A percentile compares a stretch with the other conserved stretches of the same genome.
Conservation (phyloP, 2,797 vertebrate genomes). For the Sebastes hopkinsi region DNA sequence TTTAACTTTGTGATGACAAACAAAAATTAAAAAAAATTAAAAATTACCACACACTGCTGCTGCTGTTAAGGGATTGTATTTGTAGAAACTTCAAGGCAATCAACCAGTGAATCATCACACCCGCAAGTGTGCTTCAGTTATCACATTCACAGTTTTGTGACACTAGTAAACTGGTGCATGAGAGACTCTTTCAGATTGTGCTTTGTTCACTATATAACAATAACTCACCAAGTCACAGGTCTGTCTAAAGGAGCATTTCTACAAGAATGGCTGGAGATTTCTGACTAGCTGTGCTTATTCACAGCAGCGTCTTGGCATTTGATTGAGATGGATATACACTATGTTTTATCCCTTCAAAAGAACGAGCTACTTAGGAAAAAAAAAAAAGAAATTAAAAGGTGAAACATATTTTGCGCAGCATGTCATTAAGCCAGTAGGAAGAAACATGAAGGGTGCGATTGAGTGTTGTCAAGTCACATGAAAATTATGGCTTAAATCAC, state of each 20-base stretch:
- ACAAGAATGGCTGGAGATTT: neutral
- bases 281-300: conserved; percentile 10
- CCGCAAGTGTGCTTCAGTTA: conserved; percentile 54
- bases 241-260: neutral
- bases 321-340: neutral
- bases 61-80: conserved; percentile 33
- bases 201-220: conserved; percentile 13
- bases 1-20: neutral
- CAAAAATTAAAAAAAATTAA: neutral
- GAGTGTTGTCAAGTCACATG: conserved; percentile 19
- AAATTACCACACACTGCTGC: neutral
- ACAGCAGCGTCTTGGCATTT: conserved; percentile 27
- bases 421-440: neutral
- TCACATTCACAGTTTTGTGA: conserved; percentile 67
- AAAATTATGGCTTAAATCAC: conserved; percentile 36
- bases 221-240: conserved; percentile 16
- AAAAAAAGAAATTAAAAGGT: neutral
- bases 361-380: neutral
- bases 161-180: conserved; percentile 14
- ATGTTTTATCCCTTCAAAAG: neutral
- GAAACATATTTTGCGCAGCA: conserved; percentile 27
- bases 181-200: conserved; percentile 7
- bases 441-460: conserved; percentile 3
- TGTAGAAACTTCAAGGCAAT: conserved; percentile 27
- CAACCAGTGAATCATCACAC: conserved; percentile 17